Evolutionary conservation across 2,888 invertebrate species (phyloP), one percentile per base, ranked within the genome.

Genomic region (Heliconius cydno): DNA sequence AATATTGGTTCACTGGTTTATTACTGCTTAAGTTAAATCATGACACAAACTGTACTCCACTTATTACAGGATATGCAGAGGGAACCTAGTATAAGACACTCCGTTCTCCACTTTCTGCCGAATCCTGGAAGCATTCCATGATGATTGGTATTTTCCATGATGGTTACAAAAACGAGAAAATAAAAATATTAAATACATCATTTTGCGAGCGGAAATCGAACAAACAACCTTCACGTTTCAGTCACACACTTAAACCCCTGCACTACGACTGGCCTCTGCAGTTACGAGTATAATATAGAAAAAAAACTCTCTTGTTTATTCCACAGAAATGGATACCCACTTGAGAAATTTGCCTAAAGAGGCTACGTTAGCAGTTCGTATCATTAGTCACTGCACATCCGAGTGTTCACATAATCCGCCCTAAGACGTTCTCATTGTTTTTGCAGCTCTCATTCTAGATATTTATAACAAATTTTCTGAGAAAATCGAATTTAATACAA

Each of bases 361-460:
- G 22, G 66, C 63, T 75, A 66, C 65, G 75, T 46, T 30, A 66
- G 46, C 66, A 60, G 75, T 65, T 22, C 46, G 63, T 41, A 65
- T 66, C 75, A 75, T 75, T 75, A 75, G 63, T 75, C 66, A 66
- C 66, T 75, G 75, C 75, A 75, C 41, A 65, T 46, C 46, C 65
- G 19, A 28, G 75, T 75, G 46, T 46, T 75, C 28, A 41, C 28
- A 65, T 75, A 75, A 75, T 75, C 75, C 46, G 41, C 12, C 65
- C 63, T 66, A 66, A 75, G 75, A 75, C 41, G 65, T 6, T 65
- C 41, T 66, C 41, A 75, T 73, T 73, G 75, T 75, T 75, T 75
- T 75, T 75, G 41, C 46, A 46, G 65, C 65, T 65, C 63, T 66
- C 28, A 28, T 46, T 38, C 46, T 46, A 41, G 63, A 75, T 66